Base-by-base conservation (phyloP, 2,888 invertebrate genomes). In the Holacanthella duospinosa region DNA sequence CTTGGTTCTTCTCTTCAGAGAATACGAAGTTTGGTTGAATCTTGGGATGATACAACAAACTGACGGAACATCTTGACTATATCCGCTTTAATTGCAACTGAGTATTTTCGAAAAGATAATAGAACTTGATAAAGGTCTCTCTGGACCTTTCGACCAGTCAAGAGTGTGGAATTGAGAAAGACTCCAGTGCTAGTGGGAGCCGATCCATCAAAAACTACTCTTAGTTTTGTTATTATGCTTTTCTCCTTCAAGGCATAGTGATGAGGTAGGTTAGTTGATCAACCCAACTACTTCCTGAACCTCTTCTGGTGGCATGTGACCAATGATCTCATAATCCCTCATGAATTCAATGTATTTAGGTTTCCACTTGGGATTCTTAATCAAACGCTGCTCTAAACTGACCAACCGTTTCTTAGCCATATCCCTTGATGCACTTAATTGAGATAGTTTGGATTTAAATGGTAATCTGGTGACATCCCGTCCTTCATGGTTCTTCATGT, bases 121-220 rank as follows among this genome's bases (percentile, higher is more conserved):
- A 75, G 36, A 53, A 74, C 64, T 1, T 68, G 56, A 55, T 74
- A 62, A 6, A 75, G 44, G 55, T 74, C 71, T 16, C 68, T 57
- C 55, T 74, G 73, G 27, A 74, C 62, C 1, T 63, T 66, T 1
- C 74, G 75, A 0, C 75, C 75, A 12, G 68, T 65, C 48, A 68
- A 61, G 28, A 74, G 70, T 1, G 67, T 44, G 6, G 74, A 71
- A 62, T 76, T 77, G 1, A 75, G 53, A 4, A 73, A 71, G 1
- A 67, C 25, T 12, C 71, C 71, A 19, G 63, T 64, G 2, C 66
- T 53, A 12, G 74, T 62, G 24, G 64, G 66, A 9, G 71, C 68
- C 0, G 74, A 75, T 6, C 68, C 75, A 59, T 75, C 73, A 59
- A 74, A 75, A 2, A 76, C 75, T 0, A 74, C 73, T 21, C 75